phyloP scores from a whole-genome alignment of 2,113 vertebrate genomes.

The Gymnocephalus cernua region DNA sequence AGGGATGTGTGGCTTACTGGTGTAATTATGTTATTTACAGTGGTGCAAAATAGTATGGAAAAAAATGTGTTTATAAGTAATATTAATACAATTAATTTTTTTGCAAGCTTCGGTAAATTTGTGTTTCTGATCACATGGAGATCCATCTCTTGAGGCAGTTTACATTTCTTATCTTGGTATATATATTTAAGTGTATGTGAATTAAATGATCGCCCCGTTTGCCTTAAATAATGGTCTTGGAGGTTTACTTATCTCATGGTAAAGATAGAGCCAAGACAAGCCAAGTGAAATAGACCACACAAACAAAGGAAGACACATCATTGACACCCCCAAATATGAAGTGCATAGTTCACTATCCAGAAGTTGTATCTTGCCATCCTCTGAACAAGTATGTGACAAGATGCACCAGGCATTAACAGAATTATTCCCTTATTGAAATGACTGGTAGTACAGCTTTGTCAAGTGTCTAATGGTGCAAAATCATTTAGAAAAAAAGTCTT shows the following conservation, averaged over 20 bases:
- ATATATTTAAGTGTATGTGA: background rate
- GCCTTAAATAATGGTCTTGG: background rate
- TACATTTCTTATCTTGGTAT: background rate
- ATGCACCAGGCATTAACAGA: background rate
- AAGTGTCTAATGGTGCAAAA: background rate
- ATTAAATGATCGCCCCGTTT: background rate
- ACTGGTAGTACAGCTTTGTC: background rate
- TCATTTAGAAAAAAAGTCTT: background rate
- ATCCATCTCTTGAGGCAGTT: background rate
- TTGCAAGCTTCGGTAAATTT: background rate
- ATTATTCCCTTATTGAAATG: slow-evolving; percentile 1
- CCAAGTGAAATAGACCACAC: background rate
- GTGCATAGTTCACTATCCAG: background rate
- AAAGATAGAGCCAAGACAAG: background rate
- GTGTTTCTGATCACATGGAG: background rate
- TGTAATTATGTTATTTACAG: slow-evolving; percentile 30
- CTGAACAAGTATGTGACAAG: background rate
- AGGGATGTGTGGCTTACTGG: slow-evolving; percentile 9
- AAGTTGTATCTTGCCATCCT: background rate
- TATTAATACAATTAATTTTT: too few relatives aligned
- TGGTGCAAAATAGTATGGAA: slow-evolving; percentile 9
- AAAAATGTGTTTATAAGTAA: background rate
- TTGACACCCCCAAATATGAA: background rate
- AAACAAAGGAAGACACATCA: slow-evolving; percentile 2
- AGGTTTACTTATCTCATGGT: background rate